Evolutionary conservation across 2,888 invertebrate genomes (phyloP).

Genomic region (Pseudococcus viburni): DNA sequence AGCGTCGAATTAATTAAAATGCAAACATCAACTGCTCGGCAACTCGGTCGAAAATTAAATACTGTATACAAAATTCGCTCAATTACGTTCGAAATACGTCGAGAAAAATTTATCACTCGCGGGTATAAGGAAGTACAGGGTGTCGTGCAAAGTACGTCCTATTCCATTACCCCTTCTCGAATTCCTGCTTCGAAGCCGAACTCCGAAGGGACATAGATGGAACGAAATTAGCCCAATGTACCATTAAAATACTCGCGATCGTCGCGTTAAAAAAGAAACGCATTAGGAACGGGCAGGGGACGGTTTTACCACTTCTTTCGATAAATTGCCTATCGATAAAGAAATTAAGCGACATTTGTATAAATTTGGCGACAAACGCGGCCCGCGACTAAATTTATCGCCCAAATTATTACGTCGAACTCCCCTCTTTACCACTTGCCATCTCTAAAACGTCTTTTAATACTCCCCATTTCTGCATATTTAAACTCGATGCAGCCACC

Average conservation of each 20-base stretch:
- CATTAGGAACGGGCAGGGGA: not conserved
- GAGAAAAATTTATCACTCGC: constrained; percentile 22
- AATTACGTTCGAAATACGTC: constrained; percentile 46
- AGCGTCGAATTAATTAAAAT: constrained; percentile 39
- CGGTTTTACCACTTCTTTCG: not conserved
- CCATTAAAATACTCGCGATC: too few species aligned
- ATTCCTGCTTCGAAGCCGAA: too few species aligned
- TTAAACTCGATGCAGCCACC: not conserved
- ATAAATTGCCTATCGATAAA: constrained; percentile 53
- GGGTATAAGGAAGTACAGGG: not conserved
- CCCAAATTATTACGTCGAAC: constrained; percentile 25
- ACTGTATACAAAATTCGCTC: constrained; percentile 21
- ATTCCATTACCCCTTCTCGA: not conserved
- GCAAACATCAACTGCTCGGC: constrained; percentile 29
- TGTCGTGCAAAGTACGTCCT: not conserved
- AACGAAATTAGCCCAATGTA: not conserved
- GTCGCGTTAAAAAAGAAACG: not conserved
- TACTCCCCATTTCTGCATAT: constrained; percentile 5
- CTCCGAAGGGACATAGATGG: not conserved
- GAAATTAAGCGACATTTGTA: constrained; percentile 52
- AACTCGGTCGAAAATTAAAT: constrained; percentile 42
- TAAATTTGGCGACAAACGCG: constrained; percentile 48
- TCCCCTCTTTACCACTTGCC: not conserved
- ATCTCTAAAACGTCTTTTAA: constrained; percentile 22
- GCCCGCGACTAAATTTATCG: constrained; percentile 3